These are phyloP conservation scores for Wiebesia pumilae DNA, from an alignment of 1,140 invertebrate genomes.

Conservation along the genomic window DNA sequence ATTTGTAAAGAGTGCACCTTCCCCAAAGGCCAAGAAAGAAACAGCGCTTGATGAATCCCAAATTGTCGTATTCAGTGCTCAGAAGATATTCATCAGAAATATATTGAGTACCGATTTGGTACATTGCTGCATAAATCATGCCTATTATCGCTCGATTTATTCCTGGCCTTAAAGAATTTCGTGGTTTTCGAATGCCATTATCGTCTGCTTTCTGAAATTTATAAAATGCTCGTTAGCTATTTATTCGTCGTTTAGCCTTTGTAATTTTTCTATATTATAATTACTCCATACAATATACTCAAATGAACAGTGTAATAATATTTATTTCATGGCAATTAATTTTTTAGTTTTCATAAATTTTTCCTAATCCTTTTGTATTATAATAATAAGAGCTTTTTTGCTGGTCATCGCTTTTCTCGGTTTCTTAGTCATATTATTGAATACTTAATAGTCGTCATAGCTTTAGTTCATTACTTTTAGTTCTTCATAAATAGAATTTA, in stretches of 20 bases:
- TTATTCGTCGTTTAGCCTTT: background rate
- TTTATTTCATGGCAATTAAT: too few species aligned
- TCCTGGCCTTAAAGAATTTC: conserved; percentile 75
- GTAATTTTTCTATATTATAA: background rate
- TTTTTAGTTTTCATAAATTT: too few species aligned
- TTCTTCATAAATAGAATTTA: too few species aligned
- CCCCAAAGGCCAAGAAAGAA: conserved; percentile 88
- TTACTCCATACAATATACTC: too few species aligned
- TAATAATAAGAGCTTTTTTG: too few species aligned
- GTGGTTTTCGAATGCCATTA: conserved; percentile 54
- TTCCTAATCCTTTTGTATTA: too few species aligned
- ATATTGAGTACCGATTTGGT: conserved; percentile 82
- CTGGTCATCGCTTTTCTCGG: too few species aligned
- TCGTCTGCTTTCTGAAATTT: conserved; percentile 56
- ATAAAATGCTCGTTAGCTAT: background rate
- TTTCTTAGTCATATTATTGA: too few species aligned
- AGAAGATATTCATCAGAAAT: conserved; percentile 84
- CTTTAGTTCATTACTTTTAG: too few species aligned
- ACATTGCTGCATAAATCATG: conserved; percentile 82
- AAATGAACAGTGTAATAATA: too few species aligned
- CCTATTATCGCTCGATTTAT: conserved; percentile 79
- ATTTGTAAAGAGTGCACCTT: conserved; percentile 90
- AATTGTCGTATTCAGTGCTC: conserved; percentile 78
- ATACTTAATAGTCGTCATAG: too few species aligned
- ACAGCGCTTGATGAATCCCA: conserved; percentile 79